Conservation (phyloP, 1,140 invertebrate species). For the Oedothorax gibbosus region DNA sequence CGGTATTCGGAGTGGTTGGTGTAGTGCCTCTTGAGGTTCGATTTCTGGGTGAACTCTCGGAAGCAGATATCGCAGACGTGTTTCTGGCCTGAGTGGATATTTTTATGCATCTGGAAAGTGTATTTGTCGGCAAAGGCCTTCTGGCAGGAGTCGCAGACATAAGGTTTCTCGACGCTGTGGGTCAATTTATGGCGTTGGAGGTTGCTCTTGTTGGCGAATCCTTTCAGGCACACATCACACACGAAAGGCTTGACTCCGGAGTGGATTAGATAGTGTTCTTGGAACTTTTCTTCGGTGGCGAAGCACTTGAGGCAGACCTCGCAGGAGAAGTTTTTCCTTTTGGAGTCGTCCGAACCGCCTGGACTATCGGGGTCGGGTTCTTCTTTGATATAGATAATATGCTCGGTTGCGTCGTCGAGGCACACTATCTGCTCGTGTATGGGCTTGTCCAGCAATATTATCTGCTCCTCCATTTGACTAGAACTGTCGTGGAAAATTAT, state of each 20-base stretch:
- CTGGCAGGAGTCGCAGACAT: conserved; percentile 59
- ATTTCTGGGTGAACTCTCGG: conserved; percentile 55
- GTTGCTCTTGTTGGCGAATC: conserved; percentile 44
- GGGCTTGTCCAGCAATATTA: neutral
- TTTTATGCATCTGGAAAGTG: conserved; percentile 43
- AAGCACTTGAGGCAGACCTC: conserved; percentile 48
- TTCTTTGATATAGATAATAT: conserved; percentile 3
- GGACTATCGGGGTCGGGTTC: conserved; percentile 5
- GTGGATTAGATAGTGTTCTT: conserved; percentile 52
- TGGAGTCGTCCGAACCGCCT: conserved; percentile 23
- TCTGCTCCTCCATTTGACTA: too few species aligned
- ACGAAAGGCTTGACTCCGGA: conserved; percentile 46
- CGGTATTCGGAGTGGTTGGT: conserved; percentile 48
- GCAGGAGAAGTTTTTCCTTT: conserved; percentile 26
- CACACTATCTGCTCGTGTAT: neutral
- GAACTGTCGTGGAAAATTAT: too few species aligned
- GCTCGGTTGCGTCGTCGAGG: neutral
- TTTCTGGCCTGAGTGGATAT: conserved; percentile 41
- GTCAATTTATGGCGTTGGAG: conserved; percentile 54
- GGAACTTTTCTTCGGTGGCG: conserved; percentile 47
- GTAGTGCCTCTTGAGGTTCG: conserved; percentile 48
- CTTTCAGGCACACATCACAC: conserved; percentile 54
- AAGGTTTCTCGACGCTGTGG: conserved; percentile 60
- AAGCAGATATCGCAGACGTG: conserved; percentile 51
- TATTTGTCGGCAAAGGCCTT: conserved; percentile 59